These are phyloP conservation scores for Melieria omissa DNA, from an alignment of 2,888 invertebrate genomes.

Conservation along the genomic window DNA sequence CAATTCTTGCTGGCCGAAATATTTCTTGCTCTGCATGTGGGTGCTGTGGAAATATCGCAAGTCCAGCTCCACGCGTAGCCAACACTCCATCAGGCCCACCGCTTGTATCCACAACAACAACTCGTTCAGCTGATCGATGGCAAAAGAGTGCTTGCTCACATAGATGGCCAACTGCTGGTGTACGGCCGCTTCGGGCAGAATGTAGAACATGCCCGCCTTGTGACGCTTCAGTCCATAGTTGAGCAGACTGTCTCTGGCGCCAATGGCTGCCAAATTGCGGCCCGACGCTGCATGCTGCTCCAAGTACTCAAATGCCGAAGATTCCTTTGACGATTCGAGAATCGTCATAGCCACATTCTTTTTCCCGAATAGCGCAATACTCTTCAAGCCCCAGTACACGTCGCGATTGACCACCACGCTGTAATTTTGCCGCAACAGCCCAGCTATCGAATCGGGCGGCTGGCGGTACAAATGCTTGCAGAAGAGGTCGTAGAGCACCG, in stretches of 20 bases:
- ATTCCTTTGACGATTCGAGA: constrained; percentile 41
- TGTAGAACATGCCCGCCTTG: constrained; percentile 45
- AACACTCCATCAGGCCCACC: constrained; percentile 49
- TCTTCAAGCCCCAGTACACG: constrained; percentile 40
- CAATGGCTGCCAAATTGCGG: constrained; percentile 37
- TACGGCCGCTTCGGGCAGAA: constrained; percentile 42
- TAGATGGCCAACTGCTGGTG: constrained; percentile 47
- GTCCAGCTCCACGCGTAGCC: constrained; percentile 46
- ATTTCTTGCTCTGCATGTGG: constrained; percentile 36
- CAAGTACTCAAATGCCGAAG: constrained; percentile 36
- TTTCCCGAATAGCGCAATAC: constrained; percentile 25
- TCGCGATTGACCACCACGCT: constrained; percentile 43
- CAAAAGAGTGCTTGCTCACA: constrained; percentile 47
- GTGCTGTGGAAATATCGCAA: constrained; percentile 16
- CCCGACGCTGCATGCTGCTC: constrained; percentile 37
- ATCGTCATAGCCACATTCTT: constrained; percentile 20
- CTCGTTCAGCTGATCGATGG: constrained; percentile 18
- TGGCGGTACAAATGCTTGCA: constrained; percentile 35
- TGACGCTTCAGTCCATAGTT: constrained; percentile 35
- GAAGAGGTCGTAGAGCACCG: constrained; percentile 45
- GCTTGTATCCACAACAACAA: constrained; percentile 25
- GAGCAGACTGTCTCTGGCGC: constrained; percentile 37
- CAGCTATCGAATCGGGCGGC: constrained; percentile 36
- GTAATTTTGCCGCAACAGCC: constrained; percentile 38
- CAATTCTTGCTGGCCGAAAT: constrained; percentile 43